These are phyloP conservation scores for Nothoprocta pentlandii DNA, from an alignment of 2,113 vertebrate species.

Conservation along the genomic window DNA sequence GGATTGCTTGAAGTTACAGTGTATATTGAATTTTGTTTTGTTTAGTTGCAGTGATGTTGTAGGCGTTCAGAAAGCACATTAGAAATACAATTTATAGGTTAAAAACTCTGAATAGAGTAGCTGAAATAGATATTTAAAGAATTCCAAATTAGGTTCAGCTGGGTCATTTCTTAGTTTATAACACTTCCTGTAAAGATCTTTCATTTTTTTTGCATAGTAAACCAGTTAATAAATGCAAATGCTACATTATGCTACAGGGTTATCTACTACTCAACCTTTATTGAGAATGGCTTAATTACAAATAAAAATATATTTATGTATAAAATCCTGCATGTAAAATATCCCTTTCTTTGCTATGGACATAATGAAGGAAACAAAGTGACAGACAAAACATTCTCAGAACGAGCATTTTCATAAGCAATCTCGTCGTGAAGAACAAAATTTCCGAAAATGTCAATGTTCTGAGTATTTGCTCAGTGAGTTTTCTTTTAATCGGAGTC, in stretches of 20 bases:
- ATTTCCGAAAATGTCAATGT: background rate
- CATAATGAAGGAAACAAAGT: slow-evolving; percentile 34
- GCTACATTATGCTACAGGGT: background rate
- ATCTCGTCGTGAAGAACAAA: background rate
- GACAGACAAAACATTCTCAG: background rate
- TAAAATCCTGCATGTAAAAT: slow-evolving; percentile 80
- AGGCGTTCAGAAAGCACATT: background rate
- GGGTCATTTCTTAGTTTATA: background rate
- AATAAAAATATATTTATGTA: slow-evolving; percentile 82
- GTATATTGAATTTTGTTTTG: background rate
- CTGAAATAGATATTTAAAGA: background rate
- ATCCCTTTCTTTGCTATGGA: slow-evolving; percentile 63
- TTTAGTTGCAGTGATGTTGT: background rate
- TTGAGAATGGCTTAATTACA: slow-evolving; percentile 80
- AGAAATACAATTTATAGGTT: background rate
- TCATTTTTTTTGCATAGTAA: background rate
- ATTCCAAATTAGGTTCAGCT: background rate
- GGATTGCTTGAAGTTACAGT: background rate
- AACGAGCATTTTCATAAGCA: background rate
- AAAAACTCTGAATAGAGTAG: background rate
- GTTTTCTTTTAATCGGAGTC: background rate
- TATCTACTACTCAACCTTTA: slow-evolving; percentile 70
- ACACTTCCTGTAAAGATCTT: background rate
- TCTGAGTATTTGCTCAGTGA: background rate
- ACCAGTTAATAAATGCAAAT: slow-evolving; percentile 33